These are phyloP conservation scores for Stomorhina lunata DNA, from an alignment of 2,888 invertebrate genomes.

Conservation along the genomic window DNA sequence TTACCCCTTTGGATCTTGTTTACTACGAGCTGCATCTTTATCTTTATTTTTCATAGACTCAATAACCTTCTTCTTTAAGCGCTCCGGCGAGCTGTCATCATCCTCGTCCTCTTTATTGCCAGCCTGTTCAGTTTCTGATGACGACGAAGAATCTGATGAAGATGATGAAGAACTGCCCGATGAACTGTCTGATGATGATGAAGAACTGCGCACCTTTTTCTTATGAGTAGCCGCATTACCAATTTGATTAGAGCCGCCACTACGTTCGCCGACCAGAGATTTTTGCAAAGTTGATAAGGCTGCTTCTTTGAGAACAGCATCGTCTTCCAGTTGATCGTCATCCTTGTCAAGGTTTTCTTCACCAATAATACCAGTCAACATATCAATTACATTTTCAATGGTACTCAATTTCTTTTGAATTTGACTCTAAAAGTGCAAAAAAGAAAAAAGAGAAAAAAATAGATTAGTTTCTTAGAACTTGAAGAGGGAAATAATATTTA, in stretches of 20 bases:
- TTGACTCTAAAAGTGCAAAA: slow-evolving; percentile 75
- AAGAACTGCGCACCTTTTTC: slow-evolving; percentile 64
- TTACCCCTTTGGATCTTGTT: slow-evolving; percentile 58
- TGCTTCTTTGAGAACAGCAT: slow-evolving; percentile 53
- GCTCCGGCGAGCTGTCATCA: slow-evolving; percentile 78
- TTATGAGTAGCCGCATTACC: slow-evolving; percentile 25
- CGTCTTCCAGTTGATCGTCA: slow-evolving; percentile 63
- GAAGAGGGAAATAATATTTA: slow-evolving; percentile 34
- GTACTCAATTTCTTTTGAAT: slow-evolving; percentile 82
- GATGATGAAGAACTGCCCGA: slow-evolving; percentile 73
- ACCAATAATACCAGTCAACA: slow-evolving; percentile 91
- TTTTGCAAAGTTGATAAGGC: slow-evolving; percentile 49
- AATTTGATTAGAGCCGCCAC: background rate
- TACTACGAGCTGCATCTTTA: slow-evolving; percentile 63
- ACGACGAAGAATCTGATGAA: slow-evolving; percentile 71
- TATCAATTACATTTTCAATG: slow-evolving; percentile 92
- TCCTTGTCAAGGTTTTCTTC: slow-evolving; percentile 81
- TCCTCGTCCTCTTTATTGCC: slow-evolving; percentile 68
- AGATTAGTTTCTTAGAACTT: slow-evolving; percentile 47
- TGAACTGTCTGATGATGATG: slow-evolving; percentile 64
- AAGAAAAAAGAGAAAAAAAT: slow-evolving; percentile 43
- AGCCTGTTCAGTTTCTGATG: slow-evolving; percentile 70
- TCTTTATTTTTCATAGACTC: slow-evolving; percentile 78
- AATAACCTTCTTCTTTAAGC: slow-evolving; percentile 78
- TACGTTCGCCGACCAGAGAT: slow-evolving; percentile 15